A percentile compares a stretch with the other conserved stretches of the same genome.
These are phyloP conservation scores for Nycticorax nycticorax DNA, from an alignment of 2,113 vertebrate genomes.

Conservation along the genomic window DNA sequence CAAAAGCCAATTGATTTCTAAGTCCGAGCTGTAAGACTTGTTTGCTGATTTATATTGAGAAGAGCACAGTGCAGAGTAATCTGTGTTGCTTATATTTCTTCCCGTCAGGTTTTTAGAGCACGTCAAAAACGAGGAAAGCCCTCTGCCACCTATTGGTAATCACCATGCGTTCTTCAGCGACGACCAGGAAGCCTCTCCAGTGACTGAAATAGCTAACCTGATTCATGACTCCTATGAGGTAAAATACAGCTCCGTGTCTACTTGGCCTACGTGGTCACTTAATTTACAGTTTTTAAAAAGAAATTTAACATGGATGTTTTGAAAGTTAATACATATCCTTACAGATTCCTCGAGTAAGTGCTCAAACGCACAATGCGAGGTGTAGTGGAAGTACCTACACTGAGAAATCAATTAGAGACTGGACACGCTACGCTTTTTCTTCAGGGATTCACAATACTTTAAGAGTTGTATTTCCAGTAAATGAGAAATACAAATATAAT, in stretches of 20 bases:
- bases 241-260: not conserved
- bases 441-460: not conserved
- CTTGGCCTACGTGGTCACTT: not conserved
- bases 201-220: constrained; percentile 85
- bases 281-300: not conserved
- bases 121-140: constrained; percentile 84
- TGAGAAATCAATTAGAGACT: not conserved
- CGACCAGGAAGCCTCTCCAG: constrained; percentile 62
- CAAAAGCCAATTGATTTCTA: not conserved
- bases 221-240: constrained; percentile 91
- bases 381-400: not conserved
- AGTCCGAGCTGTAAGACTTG: not conserved
- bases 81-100: not conserved
- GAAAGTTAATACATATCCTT: not conserved
- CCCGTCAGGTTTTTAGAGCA: constrained; percentile 89
- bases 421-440: not conserved
- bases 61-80: not conserved
- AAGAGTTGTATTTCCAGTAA: not conserved
- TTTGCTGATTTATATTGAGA: not conserved
- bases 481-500: not conserved
- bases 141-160: constrained; percentile 70
- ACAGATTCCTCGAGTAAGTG: not conserved
- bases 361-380: not conserved
- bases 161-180: constrained; percentile 75
- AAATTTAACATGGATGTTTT: not conserved